Conservation (phyloP, 2,888 invertebrate species). For the Cepaea hortensis region DNA sequence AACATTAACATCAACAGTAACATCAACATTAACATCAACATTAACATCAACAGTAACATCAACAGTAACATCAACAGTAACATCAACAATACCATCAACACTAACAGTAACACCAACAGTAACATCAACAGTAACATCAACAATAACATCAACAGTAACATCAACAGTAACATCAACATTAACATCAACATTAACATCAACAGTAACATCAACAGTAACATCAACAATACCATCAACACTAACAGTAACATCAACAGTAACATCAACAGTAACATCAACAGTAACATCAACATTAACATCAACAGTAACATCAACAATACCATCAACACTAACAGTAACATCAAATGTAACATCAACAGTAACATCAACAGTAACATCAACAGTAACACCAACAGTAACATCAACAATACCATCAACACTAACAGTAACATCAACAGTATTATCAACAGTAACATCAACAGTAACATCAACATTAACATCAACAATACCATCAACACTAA, state of each 20-base stretch:
- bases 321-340: too few species aligned
- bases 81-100: neutral
- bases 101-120: slow-evolving; percentile 23
- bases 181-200: too few species aligned
- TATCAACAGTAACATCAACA: slow-evolving; percentile 30
- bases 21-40: too few species aligned
- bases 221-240: too few species aligned
- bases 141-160: neutral
- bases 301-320: too few species aligned
- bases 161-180: too few species aligned
- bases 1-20: slow-evolving; percentile 28
- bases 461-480: too few species aligned
- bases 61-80: too few species aligned
- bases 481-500: too few species aligned
- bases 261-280: slow-evolving; percentile 33
- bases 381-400: neutral
- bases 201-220: neutral
- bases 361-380: too few species aligned
- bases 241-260: neutral
- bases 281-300: slow-evolving; percentile 9
- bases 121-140: slow-evolving; percentile 32
- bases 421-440: slow-evolving; percentile 30
- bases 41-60: neutral
- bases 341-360: neutral
- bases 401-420: neutral